Conservation (phyloP, 2,888 invertebrate genomes). For the Zaprionus obscuricornis region DNA sequence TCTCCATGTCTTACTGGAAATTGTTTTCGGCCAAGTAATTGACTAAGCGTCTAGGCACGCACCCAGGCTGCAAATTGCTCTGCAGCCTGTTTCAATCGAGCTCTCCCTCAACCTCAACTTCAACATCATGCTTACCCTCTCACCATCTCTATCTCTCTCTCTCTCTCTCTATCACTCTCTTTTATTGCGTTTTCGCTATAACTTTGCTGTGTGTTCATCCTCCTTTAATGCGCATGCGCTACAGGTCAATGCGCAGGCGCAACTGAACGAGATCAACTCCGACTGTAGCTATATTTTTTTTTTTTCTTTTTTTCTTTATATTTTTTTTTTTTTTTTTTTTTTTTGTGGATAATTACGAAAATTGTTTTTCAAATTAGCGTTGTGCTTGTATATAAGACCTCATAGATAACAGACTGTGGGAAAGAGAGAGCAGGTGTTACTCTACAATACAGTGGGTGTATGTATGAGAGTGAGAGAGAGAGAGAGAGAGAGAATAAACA, state of each 20-base stretch:
- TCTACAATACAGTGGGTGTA: conserved; percentile 23
- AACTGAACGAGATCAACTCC: conserved; percentile 72
- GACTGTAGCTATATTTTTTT: too few species aligned
- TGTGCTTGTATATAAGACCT: conserved; percentile 76
- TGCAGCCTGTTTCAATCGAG: background rate
- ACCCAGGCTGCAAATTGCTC: conserved; percentile 67
- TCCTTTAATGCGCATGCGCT: conserved; percentile 77
- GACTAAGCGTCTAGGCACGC: conserved; percentile 77
- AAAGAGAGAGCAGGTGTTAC: too few species aligned
- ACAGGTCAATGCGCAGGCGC: conserved; percentile 73
- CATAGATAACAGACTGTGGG: conserved; percentile 78
- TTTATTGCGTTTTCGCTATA: too few species aligned
- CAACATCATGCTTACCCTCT: too few species aligned
- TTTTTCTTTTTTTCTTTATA: conserved; percentile 38
- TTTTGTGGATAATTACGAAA: conserved; percentile 82
- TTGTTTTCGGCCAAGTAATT: conserved; percentile 76
- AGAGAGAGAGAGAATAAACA: conserved; percentile 17
- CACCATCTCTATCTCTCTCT: background rate
- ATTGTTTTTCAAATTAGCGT: conserved; percentile 83
- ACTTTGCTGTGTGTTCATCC: conserved; percentile 48
- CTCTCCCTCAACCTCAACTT: too few species aligned
- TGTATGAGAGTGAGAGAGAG: conserved; percentile 14
- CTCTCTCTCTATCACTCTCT: background rate
- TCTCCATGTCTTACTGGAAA: too few species aligned
- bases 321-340: conserved; percentile 29